Conservation (phyloP, 2,113 vertebrate species). For the Corythoichthys haematopterus region DNA sequence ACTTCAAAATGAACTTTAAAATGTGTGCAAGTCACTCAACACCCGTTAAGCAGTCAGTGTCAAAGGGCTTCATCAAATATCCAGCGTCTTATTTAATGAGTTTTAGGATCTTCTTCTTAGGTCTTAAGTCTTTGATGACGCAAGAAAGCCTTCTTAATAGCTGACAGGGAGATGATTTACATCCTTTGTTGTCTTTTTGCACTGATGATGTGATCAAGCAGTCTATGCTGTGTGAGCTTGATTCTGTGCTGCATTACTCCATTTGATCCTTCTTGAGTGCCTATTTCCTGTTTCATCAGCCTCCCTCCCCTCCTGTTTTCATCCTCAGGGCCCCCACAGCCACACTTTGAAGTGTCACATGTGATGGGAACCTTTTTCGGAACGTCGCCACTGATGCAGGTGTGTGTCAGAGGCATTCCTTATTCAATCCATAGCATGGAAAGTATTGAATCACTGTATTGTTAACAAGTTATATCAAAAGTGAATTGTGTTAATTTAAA, state of each 20-base stretch:
- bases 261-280: constrained; percentile 23
- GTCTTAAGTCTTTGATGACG: not conserved
- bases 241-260: not conserved
- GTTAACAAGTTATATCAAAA: not conserved
- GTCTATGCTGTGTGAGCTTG: not conserved
- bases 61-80: not conserved
- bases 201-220: not conserved
- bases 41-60: not conserved
- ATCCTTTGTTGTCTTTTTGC: not conserved
- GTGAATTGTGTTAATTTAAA: not conserved
- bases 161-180: not conserved
- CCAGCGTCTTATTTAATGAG: not conserved
- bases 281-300: constrained; percentile 27
- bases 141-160: not conserved
- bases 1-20: not conserved
- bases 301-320: constrained; percentile 32
- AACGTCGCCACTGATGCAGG: constrained; percentile 27
- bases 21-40: not conserved
- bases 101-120: not conserved
- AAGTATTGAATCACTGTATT: constrained; percentile 26
- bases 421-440: constrained; percentile 37
- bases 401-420: constrained; percentile 5
- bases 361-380: constrained; percentile 44
- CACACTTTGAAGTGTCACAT: constrained; percentile 58
- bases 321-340: constrained; percentile 49